Conservation (phyloP, 2,888 invertebrate species). For the Drosophila rellima region DNA sequence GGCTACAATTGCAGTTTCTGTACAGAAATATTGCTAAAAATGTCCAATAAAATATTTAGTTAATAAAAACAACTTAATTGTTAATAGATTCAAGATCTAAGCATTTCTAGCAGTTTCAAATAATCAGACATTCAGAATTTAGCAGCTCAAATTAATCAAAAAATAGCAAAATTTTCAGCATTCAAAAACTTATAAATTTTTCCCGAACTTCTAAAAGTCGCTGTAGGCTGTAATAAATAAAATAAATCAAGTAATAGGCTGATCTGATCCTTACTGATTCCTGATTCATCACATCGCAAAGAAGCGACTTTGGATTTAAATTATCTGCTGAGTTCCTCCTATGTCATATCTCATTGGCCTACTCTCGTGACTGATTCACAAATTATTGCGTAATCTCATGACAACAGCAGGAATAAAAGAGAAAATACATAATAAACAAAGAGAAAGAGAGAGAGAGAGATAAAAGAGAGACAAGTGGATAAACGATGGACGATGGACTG, state of each 20-base stretch:
- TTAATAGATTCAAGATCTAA: not conserved
- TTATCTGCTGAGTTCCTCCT: not conserved
- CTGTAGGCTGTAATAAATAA: no score
- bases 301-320: not conserved
- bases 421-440: slow-evolving; percentile 14
- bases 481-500: slow-evolving; percentile 34
- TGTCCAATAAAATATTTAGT: not conserved
- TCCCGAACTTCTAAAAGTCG: no score
- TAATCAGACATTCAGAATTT: not conserved
- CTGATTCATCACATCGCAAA: not conserved
- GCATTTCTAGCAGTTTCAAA: not conserved
- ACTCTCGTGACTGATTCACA: slow-evolving; percentile 22
- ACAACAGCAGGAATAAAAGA: slow-evolving; percentile 7
- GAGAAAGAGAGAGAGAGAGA: not conserved
- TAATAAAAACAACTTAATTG: no score
- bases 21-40: not conserved
- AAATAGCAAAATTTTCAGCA: no score
- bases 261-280: not conserved
- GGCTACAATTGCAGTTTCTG: not conserved
- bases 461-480: not conserved
- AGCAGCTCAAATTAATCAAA: no score
- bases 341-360: slow-evolving; percentile 3
- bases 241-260: no score
- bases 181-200: no score
- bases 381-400: slow-evolving; percentile 57